Evolutionary conservation across 2,888 invertebrate species (phyloP), one percentile per base, ranked within the genome.

Genomic region (Antheraea yamamai): DNA sequence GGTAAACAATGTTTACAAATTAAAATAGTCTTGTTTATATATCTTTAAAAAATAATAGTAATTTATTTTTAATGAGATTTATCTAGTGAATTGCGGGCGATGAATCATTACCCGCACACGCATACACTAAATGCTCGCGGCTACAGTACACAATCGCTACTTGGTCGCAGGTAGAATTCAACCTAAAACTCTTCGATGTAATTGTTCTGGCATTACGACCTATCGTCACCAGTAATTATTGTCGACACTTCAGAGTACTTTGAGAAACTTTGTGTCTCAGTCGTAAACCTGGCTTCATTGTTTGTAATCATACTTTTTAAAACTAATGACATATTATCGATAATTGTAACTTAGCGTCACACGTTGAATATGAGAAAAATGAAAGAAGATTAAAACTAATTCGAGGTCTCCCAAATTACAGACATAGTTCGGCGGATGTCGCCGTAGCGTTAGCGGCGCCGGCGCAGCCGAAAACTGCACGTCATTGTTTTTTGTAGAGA

Each of bases 401-500:
- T 93, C 89, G 94, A 91, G 92, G 93, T 93, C 92, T 91, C 84
- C 89, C 89, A 95, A 95, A 95, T 95, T 94, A 95, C 92, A 95
- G 93, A 87, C 88, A 87, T 88, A 89, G 88, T 84, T 88, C 91
- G 88, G 91, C 92, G 93, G 92, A 91, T 94, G 94, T 92, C 93
- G 94, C 90, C 90, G 88, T 87, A 86, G 84, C 87, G 92, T 88
- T 87, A 86, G 85, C 89, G 94, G 92, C 92, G 93, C 93, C 93
- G 85, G 87, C 90, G 89, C 90, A 91, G 80, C 87, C 84, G 81
- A 85, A 94, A 94, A 95, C 92, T 92, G 94, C 94, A 91, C 92
- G 94, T 95, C 94, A 95, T 95, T 94, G 94, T 94, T 95, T 95
- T 95, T 95, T 95, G 92, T 94, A 87, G 81, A 85, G 83, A 87